A percentile compares a stretch with the other conserved stretches of the same genome.
Conservation (phyloP, 2,113 vertebrate species). For the Gasterosteus nipponicus region DNA sequence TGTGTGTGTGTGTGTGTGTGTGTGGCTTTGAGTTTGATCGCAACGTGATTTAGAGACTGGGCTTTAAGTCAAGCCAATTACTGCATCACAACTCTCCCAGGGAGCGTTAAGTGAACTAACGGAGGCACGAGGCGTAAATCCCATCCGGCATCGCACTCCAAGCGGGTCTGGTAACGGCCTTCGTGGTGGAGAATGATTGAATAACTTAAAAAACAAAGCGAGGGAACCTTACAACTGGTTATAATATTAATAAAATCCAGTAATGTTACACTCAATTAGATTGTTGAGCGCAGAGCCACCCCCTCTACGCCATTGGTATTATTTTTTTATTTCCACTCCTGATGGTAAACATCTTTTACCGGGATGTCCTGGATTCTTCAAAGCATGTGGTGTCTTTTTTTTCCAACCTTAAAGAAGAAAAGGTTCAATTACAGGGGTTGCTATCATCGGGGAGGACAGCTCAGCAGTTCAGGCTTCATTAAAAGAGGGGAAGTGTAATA, state of each 20-base stretch:
- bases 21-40: constrained; percentile 6
- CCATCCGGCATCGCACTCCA: constrained; percentile 27
- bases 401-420: constrained; percentile 41
- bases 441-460: constrained; percentile 39
- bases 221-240: constrained; percentile 36
- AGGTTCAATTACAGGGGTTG: constrained; percentile 54
- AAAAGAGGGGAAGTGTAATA: constrained; percentile 31
- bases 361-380: constrained; percentile 68
- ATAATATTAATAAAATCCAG: constrained; percentile 31
- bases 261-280: constrained; percentile 31
- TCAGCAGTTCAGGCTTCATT: constrained; percentile 58
- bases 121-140: constrained; percentile 50
- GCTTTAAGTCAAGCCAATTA: constrained; percentile 69
- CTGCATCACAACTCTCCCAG: constrained; percentile 48
- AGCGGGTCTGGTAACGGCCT: constrained; percentile 37
- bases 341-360: constrained; percentile 54
- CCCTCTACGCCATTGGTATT: constrained; percentile 1
- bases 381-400: constrained; percentile 56
- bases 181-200: constrained; percentile 10
- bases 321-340: not conserved
- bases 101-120: constrained; percentile 65
- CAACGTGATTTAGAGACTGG: constrained; percentile 60
- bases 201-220: constrained; percentile 19
- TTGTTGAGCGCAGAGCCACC: constrained; percentile 5
- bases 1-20: not conserved